phyloP scores from a whole-genome alignment of 2,797 vertebrate genomes.

The Dryobates pubescens region DNA sequence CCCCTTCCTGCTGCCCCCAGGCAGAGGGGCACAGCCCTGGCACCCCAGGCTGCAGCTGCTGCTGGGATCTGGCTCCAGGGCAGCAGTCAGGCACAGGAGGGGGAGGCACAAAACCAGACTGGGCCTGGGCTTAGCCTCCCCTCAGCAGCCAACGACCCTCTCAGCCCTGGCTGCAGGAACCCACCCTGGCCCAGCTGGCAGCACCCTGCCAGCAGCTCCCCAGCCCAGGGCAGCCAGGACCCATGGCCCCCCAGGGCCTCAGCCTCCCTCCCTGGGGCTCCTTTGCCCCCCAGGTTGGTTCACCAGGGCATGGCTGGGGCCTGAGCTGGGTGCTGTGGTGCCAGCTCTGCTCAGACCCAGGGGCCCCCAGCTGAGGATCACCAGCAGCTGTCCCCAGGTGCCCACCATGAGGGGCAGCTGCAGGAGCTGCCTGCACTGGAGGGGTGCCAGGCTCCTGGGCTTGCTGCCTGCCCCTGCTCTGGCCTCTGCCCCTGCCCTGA shows the following conservation, averaged over 20 bases:
- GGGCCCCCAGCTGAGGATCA: background rate
- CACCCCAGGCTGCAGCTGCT: conserved; percentile 27
- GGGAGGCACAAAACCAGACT: conserved; percentile 30
- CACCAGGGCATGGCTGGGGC: background rate
- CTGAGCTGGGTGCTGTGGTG: background rate
- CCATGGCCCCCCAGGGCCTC: background rate
- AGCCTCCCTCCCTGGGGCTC: background rate
- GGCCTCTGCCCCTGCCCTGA: background rate
- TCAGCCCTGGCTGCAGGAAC: background rate
- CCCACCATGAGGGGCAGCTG: background rate
- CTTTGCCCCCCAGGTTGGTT: background rate
- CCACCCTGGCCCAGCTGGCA: background rate
- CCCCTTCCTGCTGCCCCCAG: background rate
- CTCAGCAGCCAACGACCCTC: background rate
- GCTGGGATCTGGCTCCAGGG: conserved; percentile 59
- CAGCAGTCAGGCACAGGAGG: background rate
- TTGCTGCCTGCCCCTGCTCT: background rate
- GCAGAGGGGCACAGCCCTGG: background rate
- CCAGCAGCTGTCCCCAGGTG: background rate
- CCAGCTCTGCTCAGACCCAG: background rate
- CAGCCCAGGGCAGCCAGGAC: background rate
- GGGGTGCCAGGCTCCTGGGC: background rate
- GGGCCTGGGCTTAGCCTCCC: conserved; percentile 37
- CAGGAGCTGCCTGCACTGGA: rapidly evolving
- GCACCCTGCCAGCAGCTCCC: background rate